phyloP scores from a whole-genome alignment of 2,888 invertebrate genomes.

The Nemoura dubitans region DNA sequence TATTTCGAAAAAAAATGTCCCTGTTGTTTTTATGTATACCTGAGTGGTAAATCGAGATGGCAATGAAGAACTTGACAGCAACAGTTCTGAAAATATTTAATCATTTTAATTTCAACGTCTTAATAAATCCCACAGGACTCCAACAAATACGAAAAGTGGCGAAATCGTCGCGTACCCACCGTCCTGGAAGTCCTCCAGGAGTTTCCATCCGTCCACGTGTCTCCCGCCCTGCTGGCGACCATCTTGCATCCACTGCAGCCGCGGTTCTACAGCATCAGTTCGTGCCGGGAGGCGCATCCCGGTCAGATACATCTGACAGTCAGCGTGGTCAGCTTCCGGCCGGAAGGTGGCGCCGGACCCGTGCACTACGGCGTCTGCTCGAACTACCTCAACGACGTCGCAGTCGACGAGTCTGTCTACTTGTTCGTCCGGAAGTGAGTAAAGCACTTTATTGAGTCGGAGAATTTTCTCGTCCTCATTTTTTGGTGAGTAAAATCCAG shows the following conservation, averaged over 20 bases:
- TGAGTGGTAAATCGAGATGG: no score
- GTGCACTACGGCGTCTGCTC: conserved; percentile 93
- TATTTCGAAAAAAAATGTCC: no score
- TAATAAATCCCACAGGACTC: conserved; percentile 70
- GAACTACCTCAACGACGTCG: conserved; percentile 83
- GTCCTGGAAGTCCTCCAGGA: conserved; percentile 86
- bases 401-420: conserved; percentile 74
- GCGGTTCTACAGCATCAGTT: conserved; percentile 93
- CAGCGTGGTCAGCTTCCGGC: conserved; percentile 83
- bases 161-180: conserved; percentile 85
- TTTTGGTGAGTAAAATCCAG: no score
- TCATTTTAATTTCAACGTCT: no score
- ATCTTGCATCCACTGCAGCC: conserved; percentile 88
- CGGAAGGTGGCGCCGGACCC: conserved; percentile 81
- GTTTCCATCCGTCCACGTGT: conserved; percentile 85
- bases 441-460: no score
- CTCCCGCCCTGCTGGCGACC: conserved; percentile 81
- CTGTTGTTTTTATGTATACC: no score
- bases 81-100: no score
- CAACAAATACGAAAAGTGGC: conserved; percentile 92
- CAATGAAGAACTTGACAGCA: no score
- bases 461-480: no score
- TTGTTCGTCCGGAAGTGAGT: conserved; percentile 83
- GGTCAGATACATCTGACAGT: conserved; percentile 90
- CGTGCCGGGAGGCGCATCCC: conserved; percentile 79